Evolutionary conservation across 2,113 vertebrate genomes (phyloP).

Genomic region (Athene noctua): DNA sequence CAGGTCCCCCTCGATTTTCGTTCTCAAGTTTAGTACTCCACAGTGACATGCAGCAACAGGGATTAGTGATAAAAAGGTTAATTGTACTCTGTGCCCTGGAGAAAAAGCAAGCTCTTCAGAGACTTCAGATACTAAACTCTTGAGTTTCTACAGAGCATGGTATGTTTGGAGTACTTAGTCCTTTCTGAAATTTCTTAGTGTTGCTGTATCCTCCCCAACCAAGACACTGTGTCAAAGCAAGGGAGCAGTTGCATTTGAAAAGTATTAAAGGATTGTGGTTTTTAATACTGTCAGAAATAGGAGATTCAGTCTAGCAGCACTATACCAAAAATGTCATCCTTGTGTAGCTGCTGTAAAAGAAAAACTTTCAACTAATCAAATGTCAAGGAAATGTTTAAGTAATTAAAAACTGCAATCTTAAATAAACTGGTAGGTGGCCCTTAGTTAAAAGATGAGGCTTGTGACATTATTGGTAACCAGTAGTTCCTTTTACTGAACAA

Average conservation of each 20-base stretch:
- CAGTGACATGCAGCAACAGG: not conserved
- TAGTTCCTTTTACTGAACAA: not conserved
- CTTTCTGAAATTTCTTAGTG: not conserved
- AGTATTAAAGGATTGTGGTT: not conserved
- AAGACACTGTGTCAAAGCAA: not conserved
- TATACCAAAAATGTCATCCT: not conserved
- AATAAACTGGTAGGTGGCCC: not conserved
- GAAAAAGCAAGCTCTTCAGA: not conserved
- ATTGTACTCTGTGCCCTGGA: not conserved
- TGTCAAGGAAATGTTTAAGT: not conserved
- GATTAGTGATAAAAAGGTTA: not conserved
- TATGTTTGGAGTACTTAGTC: not conserved
- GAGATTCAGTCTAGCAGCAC: not conserved
- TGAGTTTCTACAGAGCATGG: not conserved
- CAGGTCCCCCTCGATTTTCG: not conserved
- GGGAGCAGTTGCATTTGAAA: not conserved
- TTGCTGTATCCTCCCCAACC: not conserved
- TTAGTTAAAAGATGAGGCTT: not conserved
- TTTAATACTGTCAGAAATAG: not conserved
- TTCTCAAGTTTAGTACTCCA: not conserved
- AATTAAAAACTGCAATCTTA: not conserved
- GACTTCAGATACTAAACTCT: not conserved
- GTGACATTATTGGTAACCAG: not conserved
- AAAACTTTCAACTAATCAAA: not conserved
- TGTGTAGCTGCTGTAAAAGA: not conserved